Percentiles rank a stretch among this genome's conserved stretches.
Conservation (phyloP, 2,888 invertebrate genomes). For the Rhingia campestris region DNA sequence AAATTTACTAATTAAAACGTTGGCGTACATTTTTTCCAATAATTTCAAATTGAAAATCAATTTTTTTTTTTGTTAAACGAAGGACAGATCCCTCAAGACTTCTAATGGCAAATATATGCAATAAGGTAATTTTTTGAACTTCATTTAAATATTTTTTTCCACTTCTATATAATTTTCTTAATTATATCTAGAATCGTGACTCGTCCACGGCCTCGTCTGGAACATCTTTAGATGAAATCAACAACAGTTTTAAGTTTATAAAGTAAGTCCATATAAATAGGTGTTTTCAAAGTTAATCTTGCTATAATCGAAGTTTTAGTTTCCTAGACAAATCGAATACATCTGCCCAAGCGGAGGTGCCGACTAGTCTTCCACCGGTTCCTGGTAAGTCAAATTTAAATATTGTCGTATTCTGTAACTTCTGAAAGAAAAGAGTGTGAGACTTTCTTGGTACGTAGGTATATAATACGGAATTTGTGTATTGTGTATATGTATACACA, state of each 20-base stretch:
- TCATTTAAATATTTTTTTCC: background rate
- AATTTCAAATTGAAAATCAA: background rate
- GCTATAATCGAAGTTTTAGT: conserved; percentile 40
- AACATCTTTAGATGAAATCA: conserved; percentile 42
- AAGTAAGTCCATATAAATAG: conserved; percentile 34
- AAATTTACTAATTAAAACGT: too few relatives aligned
- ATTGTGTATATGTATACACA: too few relatives aligned
- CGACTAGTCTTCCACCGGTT: background rate
- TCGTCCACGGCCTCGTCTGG: conserved; percentile 23
- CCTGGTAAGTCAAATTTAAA: conserved; percentile 16
- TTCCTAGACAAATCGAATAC: conserved; percentile 48
- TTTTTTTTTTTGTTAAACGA: conserved; percentile 20
- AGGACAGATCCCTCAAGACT: conserved; percentile 9
- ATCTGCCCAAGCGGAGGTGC: conserved; percentile 21
- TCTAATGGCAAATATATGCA: conserved; percentile 45
- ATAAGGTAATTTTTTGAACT: conserved; percentile 28
- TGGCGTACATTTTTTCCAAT: too few relatives aligned
- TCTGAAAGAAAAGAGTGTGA: too few relatives aligned
- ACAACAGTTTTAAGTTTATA: conserved; percentile 56
- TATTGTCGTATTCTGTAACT: background rate
- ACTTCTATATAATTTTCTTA: background rate
- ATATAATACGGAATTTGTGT: too few relatives aligned
- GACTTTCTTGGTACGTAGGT: too few relatives aligned
- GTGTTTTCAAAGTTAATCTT: background rate
- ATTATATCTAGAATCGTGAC: conserved; percentile 23